Evolutionary conservation across 2,797 vertebrate species (phyloP).

Genomic region (Liasis olivaceus): DNA sequence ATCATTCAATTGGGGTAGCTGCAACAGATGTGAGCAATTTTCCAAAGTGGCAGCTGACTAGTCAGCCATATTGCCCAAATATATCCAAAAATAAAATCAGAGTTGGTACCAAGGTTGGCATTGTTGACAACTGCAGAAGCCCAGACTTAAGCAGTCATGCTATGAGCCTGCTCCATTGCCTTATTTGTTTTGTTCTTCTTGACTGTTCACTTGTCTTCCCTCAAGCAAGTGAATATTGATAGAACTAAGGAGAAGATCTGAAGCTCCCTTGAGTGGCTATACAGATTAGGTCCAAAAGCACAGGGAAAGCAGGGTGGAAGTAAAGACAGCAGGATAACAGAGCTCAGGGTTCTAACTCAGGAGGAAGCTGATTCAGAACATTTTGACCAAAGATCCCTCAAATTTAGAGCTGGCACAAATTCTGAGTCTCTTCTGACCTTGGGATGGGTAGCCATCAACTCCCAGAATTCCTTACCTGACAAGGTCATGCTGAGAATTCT

Average conservation of each 20-base stretch:
- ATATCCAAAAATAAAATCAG: background rate
- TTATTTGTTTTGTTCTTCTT: background rate
- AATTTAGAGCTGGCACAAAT: background rate
- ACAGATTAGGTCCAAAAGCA: background rate
- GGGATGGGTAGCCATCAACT: background rate
- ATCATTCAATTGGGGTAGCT: background rate
- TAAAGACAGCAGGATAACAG: background rate
- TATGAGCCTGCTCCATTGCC: background rate
- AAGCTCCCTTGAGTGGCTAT: background rate
- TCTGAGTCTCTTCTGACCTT: background rate
- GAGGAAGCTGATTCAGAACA: background rate
- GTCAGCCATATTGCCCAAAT: background rate
- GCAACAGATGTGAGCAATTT: background rate
- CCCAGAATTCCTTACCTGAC: background rate
- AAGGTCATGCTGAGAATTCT: background rate
- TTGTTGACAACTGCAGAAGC: background rate
- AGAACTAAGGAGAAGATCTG: background rate
- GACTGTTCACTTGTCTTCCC: background rate
- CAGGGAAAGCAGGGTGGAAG: background rate
- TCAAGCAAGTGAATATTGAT: background rate
- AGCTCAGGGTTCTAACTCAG: background rate
- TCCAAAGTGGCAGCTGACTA: background rate
- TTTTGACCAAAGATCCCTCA: background rate
- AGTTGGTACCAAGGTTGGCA: background rate
- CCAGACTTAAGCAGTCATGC: background rate